phyloP scores from a whole-genome alignment of 2,113 vertebrate species.

The Brienomyrus longianalis region DNA sequence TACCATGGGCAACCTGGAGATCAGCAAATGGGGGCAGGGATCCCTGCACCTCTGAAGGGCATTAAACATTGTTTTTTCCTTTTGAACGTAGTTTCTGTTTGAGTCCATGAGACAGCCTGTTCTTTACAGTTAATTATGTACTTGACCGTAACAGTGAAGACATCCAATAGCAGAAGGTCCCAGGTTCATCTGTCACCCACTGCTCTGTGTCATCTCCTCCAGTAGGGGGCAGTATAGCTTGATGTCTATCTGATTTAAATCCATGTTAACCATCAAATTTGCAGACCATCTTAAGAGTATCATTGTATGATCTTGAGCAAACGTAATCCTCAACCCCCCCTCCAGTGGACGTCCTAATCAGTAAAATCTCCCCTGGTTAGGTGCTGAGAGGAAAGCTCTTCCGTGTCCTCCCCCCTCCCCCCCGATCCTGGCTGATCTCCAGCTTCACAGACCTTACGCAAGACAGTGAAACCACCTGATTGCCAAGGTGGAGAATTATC shows the following conservation, averaged over 20 bases:
- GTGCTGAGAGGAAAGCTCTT: background rate
- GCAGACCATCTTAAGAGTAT: background rate
- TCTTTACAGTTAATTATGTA: background rate
- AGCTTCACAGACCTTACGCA: background rate
- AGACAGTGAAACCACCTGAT: background rate
- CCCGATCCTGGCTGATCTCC: background rate
- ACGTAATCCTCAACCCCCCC: background rate
- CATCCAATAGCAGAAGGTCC: background rate
- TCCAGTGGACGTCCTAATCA: background rate
- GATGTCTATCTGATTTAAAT: background rate
- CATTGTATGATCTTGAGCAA: background rate
- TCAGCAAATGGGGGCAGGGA: background rate
- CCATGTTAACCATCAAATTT: background rate
- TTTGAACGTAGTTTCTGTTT: background rate
- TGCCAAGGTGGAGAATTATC: background rate
- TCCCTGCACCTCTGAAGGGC: background rate
- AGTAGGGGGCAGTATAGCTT: background rate
- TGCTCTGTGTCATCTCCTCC: background rate
- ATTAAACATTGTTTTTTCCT: background rate
- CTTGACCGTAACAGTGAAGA: background rate
- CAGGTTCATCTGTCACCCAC: background rate
- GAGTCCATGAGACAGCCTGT: background rate
- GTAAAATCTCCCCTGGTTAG: background rate
- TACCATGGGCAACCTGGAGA: background rate
- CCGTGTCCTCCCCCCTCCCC: background rate